Base-by-base conservation (phyloP, 2,113 vertebrate genomes). In the Chroicocephalus ridibundus region DNA sequence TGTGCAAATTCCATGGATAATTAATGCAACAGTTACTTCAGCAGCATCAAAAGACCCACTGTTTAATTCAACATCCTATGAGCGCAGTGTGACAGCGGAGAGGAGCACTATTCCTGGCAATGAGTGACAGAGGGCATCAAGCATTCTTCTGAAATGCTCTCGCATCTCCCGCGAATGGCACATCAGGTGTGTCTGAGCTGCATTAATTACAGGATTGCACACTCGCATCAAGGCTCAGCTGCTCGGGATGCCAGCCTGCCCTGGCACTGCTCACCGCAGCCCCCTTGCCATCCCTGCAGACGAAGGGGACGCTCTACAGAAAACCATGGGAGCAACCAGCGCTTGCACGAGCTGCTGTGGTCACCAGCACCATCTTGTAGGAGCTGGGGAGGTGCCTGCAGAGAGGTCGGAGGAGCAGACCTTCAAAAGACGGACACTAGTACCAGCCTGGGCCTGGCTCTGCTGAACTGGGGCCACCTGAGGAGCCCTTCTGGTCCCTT, bases 61-160 rank as follows among this genome's bases (percentile, higher is more conserved):
- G 96, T 91, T 97, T 95, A 95, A 97, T 96, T 97, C 96, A 95
- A 25, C 93, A 83, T 94, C 96, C 84, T 49, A 2, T 2, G 70
- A 54, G 83, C 22, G 10, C 3, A 0, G 86, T 42, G 86, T 96
- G 97, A 94, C 93, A 92, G 96, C 74, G 19, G 87, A 46, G 60
- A 79, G 83, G 47, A 93, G 90, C 83, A 22, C 84, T 65, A n/a
- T 68, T 87, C 60, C 86, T 49, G 92, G 86, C 82, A 16, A 2
- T 81, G 96, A 95, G 70, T 87, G 96, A 89, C 88, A 88, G 92
- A 61, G 96, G 93, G 92, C 96, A 96, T 81, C 92, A n/a, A 76
- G 90, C 92, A 13, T 83, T 90, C 96, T 47, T 94, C 93, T 47
- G 65, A 82, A 97, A 82, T 27, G 79, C 82, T 90, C 90, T 22